Percentiles rank a stretch among this genome's conserved stretches.
Evolutionary conservation across 92 coral and sea anemone species (phyloP).

Genomic region (Phymanthus crucifer): DNA sequence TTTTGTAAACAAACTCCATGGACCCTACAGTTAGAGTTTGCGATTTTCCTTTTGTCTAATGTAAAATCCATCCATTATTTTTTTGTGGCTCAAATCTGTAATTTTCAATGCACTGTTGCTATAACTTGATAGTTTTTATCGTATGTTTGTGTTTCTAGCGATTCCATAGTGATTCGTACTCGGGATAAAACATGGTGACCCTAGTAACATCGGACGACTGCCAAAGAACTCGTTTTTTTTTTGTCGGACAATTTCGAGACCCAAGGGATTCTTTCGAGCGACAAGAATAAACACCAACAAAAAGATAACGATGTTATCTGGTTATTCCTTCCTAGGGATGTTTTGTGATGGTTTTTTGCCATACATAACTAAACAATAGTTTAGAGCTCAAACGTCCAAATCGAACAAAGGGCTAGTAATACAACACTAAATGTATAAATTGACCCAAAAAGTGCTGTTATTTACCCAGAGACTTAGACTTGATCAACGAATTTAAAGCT

Average conservation of each 20-base stretch:
- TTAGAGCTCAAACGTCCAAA: slow-evolving; percentile 58
- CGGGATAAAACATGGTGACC: background rate
- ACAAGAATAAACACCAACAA: slow-evolving; percentile 66
- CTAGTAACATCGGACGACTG: background rate
- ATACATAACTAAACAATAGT: slow-evolving; percentile 77
- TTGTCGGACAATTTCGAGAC: slow-evolving; percentile 14
- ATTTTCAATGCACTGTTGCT: slow-evolving; percentile 6
- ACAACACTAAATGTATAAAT: slow-evolving; percentile 52
- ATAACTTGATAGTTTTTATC: slow-evolving; percentile 18
- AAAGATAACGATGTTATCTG: slow-evolving; percentile 77
- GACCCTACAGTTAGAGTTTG: background rate
- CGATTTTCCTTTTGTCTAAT: slow-evolving; percentile 4
- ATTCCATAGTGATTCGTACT: slow-evolving; percentile 21
- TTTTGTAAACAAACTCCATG: slow-evolving; percentile 20
- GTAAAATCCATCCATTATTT: background rate
- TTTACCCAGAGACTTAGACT: slow-evolving; percentile 68
- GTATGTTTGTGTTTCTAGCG: background rate
- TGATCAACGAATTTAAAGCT: slow-evolving; percentile 56
- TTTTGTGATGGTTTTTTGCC: slow-evolving; percentile 77
- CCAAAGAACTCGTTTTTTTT: background rate
- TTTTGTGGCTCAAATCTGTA: background rate
- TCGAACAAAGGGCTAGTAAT: slow-evolving; percentile 56
- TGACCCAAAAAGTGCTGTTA: slow-evolving; percentile 32
- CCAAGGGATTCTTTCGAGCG: slow-evolving; percentile 47
- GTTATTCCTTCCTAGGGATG: slow-evolving; percentile 76